A percentile compares a stretch with the other conserved stretches of the same genome.
Evolutionary conservation across 1,140 invertebrate genomes (phyloP).

Genomic region (Sitobion miscanthi): DNA sequence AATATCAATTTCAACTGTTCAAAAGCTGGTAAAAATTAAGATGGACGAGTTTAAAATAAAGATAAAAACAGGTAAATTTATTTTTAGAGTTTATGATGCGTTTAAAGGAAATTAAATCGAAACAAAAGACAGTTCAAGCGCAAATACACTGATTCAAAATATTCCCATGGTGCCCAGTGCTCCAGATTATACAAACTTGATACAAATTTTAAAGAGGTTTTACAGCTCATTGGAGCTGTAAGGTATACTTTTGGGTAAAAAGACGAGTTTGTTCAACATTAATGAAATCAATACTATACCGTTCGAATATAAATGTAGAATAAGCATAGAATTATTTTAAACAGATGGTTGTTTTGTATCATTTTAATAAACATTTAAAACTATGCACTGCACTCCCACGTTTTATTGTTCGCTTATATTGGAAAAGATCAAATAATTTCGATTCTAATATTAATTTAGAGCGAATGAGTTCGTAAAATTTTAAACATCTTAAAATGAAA

Average conservation of each 20-base stretch:
- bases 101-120: slow-evolving; percentile 43
- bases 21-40: not conserved
- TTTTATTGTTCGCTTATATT: not conserved
- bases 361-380: not conserved
- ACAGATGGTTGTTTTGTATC: not conserved
- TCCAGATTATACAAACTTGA: slow-evolving; percentile 23
- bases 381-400: not conserved
- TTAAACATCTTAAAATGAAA: not conserved
- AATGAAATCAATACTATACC: slow-evolving; percentile 17
- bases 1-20: not conserved
- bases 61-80: not conserved
- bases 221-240: slow-evolving; percentile 34
- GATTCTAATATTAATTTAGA: not conserved
- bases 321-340: not conserved
- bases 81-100: slow-evolving; percentile 30
- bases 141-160: slow-evolving; percentile 10
- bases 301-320: not conserved
- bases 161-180: not conserved
- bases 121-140: slow-evolving; percentile 23
- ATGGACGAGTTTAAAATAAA: not conserved
- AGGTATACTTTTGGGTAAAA: not conserved
- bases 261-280: not conserved
- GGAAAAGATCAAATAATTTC: not conserved
- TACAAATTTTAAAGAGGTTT: slow-evolving; percentile 40
- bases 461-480: not conserved